Percentiles rank a stretch among this genome's conserved stretches.
Evolutionary conservation across 2,888 invertebrate genomes (phyloP).

Genomic region (Drosophila kanekoi): DNA sequence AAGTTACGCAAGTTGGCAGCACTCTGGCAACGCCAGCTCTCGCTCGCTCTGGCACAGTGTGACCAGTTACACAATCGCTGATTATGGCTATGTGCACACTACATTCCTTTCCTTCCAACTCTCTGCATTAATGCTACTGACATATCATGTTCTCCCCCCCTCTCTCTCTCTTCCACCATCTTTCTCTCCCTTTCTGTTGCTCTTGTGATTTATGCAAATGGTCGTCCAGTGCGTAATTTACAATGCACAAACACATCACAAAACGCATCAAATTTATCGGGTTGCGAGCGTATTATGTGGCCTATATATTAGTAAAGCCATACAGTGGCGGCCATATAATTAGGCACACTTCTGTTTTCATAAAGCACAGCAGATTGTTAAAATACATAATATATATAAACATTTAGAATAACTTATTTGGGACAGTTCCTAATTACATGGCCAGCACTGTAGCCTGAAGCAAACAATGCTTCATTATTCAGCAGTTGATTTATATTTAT

Average conservation of each 20-base stretch:
- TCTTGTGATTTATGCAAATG: slow-evolving; percentile 56
- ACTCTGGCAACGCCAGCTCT: slow-evolving; percentile 4
- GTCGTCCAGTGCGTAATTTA: slow-evolving; percentile 40
- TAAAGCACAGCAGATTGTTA: neutral
- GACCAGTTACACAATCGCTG: slow-evolving; percentile 12
- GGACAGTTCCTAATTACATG: too few species aligned
- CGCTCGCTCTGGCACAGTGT: slow-evolving; percentile 22
- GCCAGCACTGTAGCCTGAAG: too few species aligned
- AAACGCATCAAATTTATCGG: slow-evolving; percentile 28
- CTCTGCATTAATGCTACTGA: slow-evolving; percentile 18
- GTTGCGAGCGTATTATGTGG: slow-evolving; percentile 21
- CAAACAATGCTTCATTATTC: slow-evolving; percentile 6
- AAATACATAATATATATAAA: too few species aligned
- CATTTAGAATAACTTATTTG: too few species aligned
- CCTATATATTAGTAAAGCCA: neutral
- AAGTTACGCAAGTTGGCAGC: slow-evolving; percentile 28
- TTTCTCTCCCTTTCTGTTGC: neutral
- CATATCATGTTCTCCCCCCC: slow-evolving; percentile 35
- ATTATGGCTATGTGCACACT: slow-evolving; percentile 17
- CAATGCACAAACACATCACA: slow-evolving; percentile 20
- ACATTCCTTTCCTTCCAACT: neutral
- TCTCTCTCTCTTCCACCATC: neutral
- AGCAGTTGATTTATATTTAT: slow-evolving; percentile 5
- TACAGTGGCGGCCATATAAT: neutral
- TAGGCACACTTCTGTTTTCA: neutral